Conservation (phyloP, 2,113 vertebrate genomes). For the Callithrix jacchus region DNA sequence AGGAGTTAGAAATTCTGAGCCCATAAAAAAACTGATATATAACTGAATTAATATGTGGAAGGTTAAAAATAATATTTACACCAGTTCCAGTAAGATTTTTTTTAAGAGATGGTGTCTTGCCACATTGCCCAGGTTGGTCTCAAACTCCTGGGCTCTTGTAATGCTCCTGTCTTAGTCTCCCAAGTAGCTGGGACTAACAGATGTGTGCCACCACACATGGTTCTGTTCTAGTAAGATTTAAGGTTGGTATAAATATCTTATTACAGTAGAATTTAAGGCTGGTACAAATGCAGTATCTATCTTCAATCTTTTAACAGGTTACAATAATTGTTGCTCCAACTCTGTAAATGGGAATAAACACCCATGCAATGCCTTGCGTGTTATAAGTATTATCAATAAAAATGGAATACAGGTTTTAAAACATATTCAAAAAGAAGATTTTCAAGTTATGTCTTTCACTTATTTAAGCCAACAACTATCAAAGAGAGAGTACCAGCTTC, state of each 20-base stretch:
- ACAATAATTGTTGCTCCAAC: background rate
- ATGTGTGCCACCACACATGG: too few relatives aligned
- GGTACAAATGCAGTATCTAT: background rate
- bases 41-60: background rate
- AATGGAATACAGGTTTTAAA: background rate
- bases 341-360: background rate
- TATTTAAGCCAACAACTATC: background rate
- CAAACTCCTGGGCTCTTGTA: too few relatives aligned
- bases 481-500: background rate
- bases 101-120: too few relatives aligned
- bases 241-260: background rate
- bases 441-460: slow-evolving; percentile 9
- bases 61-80: background rate
- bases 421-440: background rate
- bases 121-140: too few relatives aligned
- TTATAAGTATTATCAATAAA: background rate
- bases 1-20: slow-evolving; percentile 9
- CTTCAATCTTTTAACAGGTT: background rate
- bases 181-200: too few relatives aligned
- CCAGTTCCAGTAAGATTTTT: background rate
- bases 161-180: too few relatives aligned
- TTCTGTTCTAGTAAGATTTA: background rate
- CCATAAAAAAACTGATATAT: background rate
- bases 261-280: background rate
- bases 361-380: background rate